Evolutionary conservation across 2,113 vertebrate genomes (phyloP).

Genomic region (Melanostigma gelatinosum): DNA sequence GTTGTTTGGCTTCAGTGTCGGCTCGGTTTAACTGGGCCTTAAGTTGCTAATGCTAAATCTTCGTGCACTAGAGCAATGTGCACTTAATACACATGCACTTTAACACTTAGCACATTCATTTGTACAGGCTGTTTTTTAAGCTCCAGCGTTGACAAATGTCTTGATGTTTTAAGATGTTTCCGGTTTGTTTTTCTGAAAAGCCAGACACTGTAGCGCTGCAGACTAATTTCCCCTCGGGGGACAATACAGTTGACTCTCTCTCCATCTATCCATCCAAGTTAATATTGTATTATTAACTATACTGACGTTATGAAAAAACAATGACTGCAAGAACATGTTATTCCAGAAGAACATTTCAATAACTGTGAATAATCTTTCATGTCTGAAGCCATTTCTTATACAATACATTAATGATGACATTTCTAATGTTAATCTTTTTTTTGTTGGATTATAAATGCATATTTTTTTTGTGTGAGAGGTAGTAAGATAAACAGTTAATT

Average conservation of each 20-base stretch:
- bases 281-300: not conserved
- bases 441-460: not conserved
- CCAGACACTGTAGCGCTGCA: not conserved
- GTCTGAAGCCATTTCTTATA: not conserved
- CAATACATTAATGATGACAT: not conserved
- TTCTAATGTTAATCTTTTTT: not conserved
- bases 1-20: too few species aligned
- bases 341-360: not conserved
- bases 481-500: conserved; percentile 38
- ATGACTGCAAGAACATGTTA: not conserved
- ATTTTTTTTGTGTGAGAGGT: not conserved
- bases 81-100: not conserved
- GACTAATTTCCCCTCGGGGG: not conserved
- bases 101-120: not conserved
- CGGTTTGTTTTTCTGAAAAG: not conserved
- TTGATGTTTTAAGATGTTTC: not conserved
- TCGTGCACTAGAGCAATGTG: not conserved
- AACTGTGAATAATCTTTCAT: not conserved
- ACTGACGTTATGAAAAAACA: not conserved
- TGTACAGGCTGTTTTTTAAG: not conserved
- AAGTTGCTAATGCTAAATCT: too few species aligned
- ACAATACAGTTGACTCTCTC: not conserved
- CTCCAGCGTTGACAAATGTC: not conserved
- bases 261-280: not conserved
- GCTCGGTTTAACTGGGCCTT: too few species aligned